phyloP scores from a whole-genome alignment of 2,797 vertebrate species.

The Balearica regulorum region DNA sequence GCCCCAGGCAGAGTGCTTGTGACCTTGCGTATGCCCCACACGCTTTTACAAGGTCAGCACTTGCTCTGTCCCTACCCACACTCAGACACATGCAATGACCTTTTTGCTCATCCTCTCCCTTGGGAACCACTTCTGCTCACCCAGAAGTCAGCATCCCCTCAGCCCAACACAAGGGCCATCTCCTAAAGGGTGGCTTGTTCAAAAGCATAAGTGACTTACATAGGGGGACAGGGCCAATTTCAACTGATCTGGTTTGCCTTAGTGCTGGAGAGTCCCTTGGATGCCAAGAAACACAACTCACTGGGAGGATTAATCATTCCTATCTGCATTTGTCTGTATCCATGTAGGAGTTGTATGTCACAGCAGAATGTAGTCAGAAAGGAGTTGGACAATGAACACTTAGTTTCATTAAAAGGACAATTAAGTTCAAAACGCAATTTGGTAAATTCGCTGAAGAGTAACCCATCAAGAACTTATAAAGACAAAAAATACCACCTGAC shows the following conservation, averaged over 20 bases:
- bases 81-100: neutral
- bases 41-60: neutral
- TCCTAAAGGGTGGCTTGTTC: neutral
- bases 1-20: neutral
- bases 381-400: neutral
- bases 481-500: neutral
- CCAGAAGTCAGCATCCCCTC: neutral
- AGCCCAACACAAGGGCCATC: neutral
- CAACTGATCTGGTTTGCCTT: neutral
- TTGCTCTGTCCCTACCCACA: neutral
- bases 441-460: neutral
- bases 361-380: neutral
- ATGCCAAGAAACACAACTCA: neutral
- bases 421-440: neutral
- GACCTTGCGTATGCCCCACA: neutral
- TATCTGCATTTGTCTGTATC: neutral
- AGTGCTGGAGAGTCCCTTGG: neutral
- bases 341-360: neutral
- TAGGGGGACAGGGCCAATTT: too few relatives aligned
- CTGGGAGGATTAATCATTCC: fast-evolving
- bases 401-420: neutral
- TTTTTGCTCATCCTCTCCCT: neutral
- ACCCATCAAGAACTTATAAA: neutral
- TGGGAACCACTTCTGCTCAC: neutral
- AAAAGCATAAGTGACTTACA: neutral